A percentile compares a stretch with the other conserved stretches of the same genome.
Conservation (phyloP, 2,888 invertebrate genomes). For the Mongoloraphidia duomilia region DNA sequence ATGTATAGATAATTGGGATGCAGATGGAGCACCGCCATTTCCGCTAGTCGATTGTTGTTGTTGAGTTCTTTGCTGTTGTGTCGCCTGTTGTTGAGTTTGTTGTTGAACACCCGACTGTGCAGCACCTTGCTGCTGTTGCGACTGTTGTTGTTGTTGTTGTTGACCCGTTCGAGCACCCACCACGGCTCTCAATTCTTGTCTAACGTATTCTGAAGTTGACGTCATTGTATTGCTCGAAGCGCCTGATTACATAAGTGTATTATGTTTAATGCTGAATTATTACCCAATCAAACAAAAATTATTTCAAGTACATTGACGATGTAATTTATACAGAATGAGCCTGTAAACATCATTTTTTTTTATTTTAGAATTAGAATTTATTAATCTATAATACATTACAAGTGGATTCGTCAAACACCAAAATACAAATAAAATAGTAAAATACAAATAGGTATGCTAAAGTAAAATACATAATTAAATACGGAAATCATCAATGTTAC, state of each 20-base stretch:
- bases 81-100: conserved; percentile 20
- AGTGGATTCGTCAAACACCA: too few species aligned
- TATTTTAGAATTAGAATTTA: too few species aligned
- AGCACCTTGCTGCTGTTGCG: conserved; percentile 19
- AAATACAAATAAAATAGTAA: too few species aligned
- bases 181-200: conserved; percentile 78
- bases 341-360: too few species aligned
- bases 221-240: conserved; percentile 39
- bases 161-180: conserved; percentile 63
- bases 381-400: too few species aligned
- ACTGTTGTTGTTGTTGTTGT: conserved; percentile 28
- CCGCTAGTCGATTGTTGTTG: conserved; percentile 24
- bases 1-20: conserved; percentile 1
- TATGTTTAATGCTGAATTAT: background rate
- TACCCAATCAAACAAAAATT: background rate
- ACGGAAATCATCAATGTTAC: too few species aligned
- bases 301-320: background rate
- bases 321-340: too few species aligned
- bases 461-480: too few species aligned
- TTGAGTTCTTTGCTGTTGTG: conserved; percentile 21
- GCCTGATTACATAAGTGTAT: conserved; percentile 26
- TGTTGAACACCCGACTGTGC: conserved; percentile 15
- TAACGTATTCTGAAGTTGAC: conserved; percentile 70
- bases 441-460: too few species aligned
- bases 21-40: conserved; percentile 18